Base-by-base conservation (phyloP, 2,888 invertebrate species). In the Notodonta ziczac region DNA sequence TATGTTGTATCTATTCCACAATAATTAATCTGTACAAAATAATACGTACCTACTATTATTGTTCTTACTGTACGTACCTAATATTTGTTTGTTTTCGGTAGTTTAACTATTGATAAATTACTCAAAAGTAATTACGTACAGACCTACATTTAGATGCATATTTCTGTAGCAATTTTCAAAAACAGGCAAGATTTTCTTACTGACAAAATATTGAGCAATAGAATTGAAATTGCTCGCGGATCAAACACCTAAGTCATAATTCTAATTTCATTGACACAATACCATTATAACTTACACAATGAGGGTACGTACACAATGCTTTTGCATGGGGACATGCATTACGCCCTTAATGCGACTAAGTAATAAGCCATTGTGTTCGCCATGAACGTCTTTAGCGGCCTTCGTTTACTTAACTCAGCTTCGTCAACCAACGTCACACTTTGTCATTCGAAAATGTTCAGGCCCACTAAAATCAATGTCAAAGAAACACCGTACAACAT, bases 401-500 rank as follows among this genome's bases (percentile, higher is more conserved):
- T 82, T 84, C 81, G 64, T 72, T 62, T 64, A 63, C 65, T 76
- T 53, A 69, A 64, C 68, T 62, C 66, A 72, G 73, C 72, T 71
- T 74, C 71, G 70, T 51, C 65, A 70, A 74, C 54, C 76, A 78
- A 70, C 78, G 82, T 81, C 83, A 80, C 76, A 82, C 76, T 83
- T 86, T 81, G 82, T 83, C 76, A 80, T 78, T 80, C 74, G 66
- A 81, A 83, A 82, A 85, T 84, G 85, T 83, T 79, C 81, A 80
- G 77, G 75, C 76, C 80, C 78, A 72, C 85, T 81, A 83, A 90
- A 91, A 90, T 88, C 89, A 90, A 90, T 89, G 89, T 89, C 90
- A 90, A 89, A 90, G 84, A 85, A 84, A 86, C 86, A 83, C 83
- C 84, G 86, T 85, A 83, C 69, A 78, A 73, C 76, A 74, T 76